These are phyloP conservation scores for Schizotus pectinicornis DNA, from an alignment of 2,888 invertebrate genomes.

Conservation along the genomic window DNA sequence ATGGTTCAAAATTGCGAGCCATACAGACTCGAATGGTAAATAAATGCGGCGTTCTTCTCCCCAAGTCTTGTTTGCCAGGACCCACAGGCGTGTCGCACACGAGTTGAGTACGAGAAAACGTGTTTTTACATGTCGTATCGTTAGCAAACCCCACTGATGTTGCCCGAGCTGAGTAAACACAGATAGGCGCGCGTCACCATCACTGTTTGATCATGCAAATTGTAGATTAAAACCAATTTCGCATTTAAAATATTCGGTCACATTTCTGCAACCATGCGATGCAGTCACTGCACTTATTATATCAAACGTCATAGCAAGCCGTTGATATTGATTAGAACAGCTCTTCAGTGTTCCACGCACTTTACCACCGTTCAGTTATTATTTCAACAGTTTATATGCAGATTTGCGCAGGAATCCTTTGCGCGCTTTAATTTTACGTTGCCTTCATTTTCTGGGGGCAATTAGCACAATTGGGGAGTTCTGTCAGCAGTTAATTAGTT, in stretches of 20 bases:
- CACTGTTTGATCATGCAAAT: slow-evolving; percentile 59
- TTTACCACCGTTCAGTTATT: not conserved
- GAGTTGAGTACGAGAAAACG: slow-evolving; percentile 28
- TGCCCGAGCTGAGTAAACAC: slow-evolving; percentile 58
- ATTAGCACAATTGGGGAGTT: slow-evolving; percentile 31
- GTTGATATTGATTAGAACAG: slow-evolving; percentile 3
- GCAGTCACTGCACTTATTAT: slow-evolving; percentile 7
- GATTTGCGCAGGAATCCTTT: slow-evolving; percentile 21
- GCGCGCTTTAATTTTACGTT: slow-evolving; percentile 25
- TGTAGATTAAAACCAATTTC: slow-evolving; percentile 59
- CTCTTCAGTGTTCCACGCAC: not conserved
- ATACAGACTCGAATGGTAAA: slow-evolving; percentile 44
- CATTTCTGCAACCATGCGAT: slow-evolving; percentile 28
- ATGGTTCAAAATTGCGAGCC: slow-evolving; percentile 41
- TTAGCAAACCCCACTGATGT: slow-evolving; percentile 39
- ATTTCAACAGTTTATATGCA: not conserved
- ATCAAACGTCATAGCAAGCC: not conserved
- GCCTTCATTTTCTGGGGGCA: slow-evolving; percentile 26
- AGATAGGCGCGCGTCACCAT: slow-evolving; percentile 56
- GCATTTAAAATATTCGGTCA: slow-evolving; percentile 53
- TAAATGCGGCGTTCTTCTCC: slow-evolving; percentile 38
- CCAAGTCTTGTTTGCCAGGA: slow-evolving; percentile 18
- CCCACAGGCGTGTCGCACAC: slow-evolving; percentile 28
- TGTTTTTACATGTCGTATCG: slow-evolving; percentile 53
- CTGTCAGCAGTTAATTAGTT: slow-evolving; percentile 31